phyloP scores from a whole-genome alignment of 2,113 vertebrate genomes.

The Turnix velox region DNA sequence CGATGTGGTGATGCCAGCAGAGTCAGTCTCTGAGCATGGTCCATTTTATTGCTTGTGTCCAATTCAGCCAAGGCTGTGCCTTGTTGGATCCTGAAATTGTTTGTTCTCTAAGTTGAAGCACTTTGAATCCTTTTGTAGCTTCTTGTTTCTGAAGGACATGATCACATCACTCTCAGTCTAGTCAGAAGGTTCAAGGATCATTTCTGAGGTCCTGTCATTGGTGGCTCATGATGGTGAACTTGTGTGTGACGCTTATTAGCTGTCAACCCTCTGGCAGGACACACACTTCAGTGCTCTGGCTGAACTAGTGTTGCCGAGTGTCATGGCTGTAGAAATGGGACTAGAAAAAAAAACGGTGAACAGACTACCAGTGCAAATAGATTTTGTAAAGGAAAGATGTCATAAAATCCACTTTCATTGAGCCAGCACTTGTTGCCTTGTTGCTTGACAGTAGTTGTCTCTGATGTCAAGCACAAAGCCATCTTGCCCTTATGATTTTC shows the following conservation, averaged over 20 bases:
- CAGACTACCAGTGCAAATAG: neutral
- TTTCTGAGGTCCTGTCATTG: neutral
- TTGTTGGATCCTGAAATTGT: neutral
- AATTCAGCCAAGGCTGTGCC: neutral
- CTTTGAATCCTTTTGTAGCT: neutral
- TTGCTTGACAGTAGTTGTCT: neutral
- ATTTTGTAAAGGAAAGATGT: neutral
- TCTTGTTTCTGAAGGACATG: neutral
- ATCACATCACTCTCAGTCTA: neutral
- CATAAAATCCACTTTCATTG: neutral
- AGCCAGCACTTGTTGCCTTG: neutral
- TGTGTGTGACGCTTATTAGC: accelerated
- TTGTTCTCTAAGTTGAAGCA: neutral
- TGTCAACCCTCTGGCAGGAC: neutral
- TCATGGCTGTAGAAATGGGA: neutral
- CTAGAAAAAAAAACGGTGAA: neutral
- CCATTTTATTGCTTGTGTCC: neutral
- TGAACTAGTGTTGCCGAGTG: neutral
- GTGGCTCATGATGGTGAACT: neutral
- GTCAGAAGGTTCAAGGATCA: neutral
- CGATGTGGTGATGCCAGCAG: neutral
- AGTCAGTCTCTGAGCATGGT: neutral
- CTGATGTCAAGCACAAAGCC: neutral
- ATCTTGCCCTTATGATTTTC: neutral
- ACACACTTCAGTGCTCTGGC: accelerated